Evolutionary conservation across 2,888 invertebrate species (phyloP).

Genomic region (Buathra laborator): DNA sequence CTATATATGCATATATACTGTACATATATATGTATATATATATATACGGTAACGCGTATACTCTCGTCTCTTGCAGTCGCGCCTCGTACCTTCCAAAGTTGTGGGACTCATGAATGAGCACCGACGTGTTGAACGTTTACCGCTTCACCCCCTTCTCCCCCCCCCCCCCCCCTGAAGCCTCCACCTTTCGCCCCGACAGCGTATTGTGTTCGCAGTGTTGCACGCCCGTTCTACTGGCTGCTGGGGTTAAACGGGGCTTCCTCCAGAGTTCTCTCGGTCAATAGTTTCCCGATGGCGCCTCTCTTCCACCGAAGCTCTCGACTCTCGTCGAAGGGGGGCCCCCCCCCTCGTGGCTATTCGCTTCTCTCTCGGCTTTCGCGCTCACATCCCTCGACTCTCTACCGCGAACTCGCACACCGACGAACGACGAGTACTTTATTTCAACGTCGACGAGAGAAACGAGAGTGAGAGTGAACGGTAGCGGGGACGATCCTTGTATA

Average conservation of each 20-base stretch:
- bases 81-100: constrained; percentile 51
- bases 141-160: constrained; percentile 55
- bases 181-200: constrained; percentile 48
- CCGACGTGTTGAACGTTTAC: constrained; percentile 77
- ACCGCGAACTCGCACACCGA: constrained; percentile 25
- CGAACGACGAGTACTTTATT: constrained; percentile 72
- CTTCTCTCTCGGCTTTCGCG: constrained; percentile 42
- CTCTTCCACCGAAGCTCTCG: constrained; percentile 63
- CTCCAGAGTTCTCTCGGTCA: constrained; percentile 75
- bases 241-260: constrained; percentile 66
- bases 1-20: neutral
- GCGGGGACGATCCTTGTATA: constrained; percentile 13
- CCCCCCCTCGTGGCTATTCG: constrained; percentile 43
- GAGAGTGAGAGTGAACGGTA: constrained; percentile 53
- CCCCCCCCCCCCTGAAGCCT: constrained; percentile 64
- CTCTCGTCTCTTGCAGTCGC: constrained; percentile 25
- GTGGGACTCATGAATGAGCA: constrained; percentile 78
- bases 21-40: neutral
- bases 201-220: constrained; percentile 63
- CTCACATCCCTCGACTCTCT: constrained; percentile 36
- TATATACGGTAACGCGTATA: neutral
- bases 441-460: constrained; percentile 65
- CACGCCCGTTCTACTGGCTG: constrained; percentile 52
- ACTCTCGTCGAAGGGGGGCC: no score
- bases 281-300: constrained; percentile 80